phyloP scores from a whole-genome alignment of 2,797 vertebrate genomes.

The Loriculus beryllinus region DNA sequence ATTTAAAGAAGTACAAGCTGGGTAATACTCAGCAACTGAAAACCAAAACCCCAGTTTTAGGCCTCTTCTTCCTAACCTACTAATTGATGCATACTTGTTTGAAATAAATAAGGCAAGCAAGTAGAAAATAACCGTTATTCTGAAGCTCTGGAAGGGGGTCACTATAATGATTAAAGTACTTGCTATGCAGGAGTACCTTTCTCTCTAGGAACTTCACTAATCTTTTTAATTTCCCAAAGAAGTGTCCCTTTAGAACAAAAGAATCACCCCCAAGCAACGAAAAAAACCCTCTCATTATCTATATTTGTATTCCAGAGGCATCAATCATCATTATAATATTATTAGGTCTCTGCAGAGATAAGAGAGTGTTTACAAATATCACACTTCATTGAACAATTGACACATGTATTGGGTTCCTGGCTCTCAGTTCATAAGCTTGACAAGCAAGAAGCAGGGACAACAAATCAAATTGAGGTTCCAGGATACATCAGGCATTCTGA shows the following conservation, averaged over 20 bases:
- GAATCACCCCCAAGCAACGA: background rate
- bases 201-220: background rate
- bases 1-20: background rate
- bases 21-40: background rate
- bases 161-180: background rate
- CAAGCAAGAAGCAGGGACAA: background rate
- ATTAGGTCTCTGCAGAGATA: background rate
- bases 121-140: background rate
- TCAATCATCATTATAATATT: background rate
- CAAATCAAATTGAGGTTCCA: background rate
- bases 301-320: background rate
- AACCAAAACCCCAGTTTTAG: background rate
- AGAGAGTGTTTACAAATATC: background rate
- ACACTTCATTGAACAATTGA: background rate
- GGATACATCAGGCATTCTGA: background rate
- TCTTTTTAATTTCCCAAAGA: background rate
- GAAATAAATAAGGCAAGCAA: background rate
- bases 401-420: background rate
- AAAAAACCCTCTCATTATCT: background rate
- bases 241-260: background rate
- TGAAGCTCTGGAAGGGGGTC: background rate
- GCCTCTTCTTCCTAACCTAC: background rate
- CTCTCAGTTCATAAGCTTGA: background rate
- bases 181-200: background rate
- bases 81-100: background rate